Evolutionary conservation across 64 coral and sea anemone species (phyloP), one percentile per base, ranked within the genome.

Genomic region (Cladopsammia gracilis): DNA sequence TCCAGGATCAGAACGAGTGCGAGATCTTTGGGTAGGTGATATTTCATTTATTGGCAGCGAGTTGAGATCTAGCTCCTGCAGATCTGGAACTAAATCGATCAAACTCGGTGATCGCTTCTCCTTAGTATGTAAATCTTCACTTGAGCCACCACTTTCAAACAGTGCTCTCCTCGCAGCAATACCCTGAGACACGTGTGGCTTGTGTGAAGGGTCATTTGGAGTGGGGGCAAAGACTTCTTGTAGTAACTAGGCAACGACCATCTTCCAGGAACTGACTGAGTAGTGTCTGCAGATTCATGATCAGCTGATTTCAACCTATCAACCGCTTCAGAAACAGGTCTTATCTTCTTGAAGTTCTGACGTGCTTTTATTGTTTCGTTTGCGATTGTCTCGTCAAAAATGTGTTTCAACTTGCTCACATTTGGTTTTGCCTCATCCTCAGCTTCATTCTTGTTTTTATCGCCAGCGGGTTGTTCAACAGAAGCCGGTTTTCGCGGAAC

Each of bases 201-300:
- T 98, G 52, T 98, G 87, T 7, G 78, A 48, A 66, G 86, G 86
- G 48, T 48, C 61, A 65, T 59, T 78, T 18, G 53, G 26, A 9
- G 90, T 52, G 10, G 92, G 9, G 82, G 43, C 12, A 67, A 64
- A 10, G 95, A 64, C 67, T 98, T 98, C 70, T 98, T 98, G 56
- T 86, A 93, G 86, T 94, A 98, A 65, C 48, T 98, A n/a, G 96
- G 96, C 25, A 98, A 83, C 16, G 96, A 98, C 96, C 96, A 98
- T 52, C 96, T 81, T 64, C 64, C 85, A 42, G 75, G 49, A 16
- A 45, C 20, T 3, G 64, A 59, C 23, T 79, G 82, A 72, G 57
- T 52, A 48, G 62, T 59, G 46, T 83, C 48, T 43, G 77, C 70
- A 71, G 79, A 80, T 42, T 11, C 81, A 89, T 82, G 91, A 73